Conservation (phyloP, 2,888 invertebrate species). For the Acrobasis consociella region DNA sequence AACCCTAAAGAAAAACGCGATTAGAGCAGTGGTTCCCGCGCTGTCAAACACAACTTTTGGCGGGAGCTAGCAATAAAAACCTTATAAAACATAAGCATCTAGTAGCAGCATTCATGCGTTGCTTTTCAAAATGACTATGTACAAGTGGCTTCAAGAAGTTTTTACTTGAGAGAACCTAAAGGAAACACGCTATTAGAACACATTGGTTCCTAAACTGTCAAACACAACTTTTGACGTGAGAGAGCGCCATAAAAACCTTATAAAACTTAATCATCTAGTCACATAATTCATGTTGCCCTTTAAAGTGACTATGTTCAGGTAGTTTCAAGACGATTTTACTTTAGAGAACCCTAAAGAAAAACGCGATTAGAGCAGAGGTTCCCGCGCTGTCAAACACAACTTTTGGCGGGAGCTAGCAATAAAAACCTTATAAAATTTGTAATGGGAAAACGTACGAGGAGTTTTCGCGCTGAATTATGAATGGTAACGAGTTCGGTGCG, state of each 20-base stretch:
- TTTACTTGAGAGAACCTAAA: conserved; percentile 29
- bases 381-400: conserved; percentile 48
- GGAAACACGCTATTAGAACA: conserved; percentile 37
- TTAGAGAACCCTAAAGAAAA: conserved; percentile 32
- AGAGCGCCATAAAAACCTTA: neutral
- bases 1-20: conserved; percentile 34
- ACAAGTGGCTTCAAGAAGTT: neutral
- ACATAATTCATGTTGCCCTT: too few relatives aligned
- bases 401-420: conserved; percentile 64
- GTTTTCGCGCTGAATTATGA: conserved; percentile 80
- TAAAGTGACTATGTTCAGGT: too few relatives aligned
- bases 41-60: conserved; percentile 56
- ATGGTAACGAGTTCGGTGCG: conserved; percentile 72
- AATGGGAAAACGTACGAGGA: conserved; percentile 81
- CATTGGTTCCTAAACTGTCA: conserved; percentile 42
- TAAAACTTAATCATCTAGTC: too few relatives aligned
- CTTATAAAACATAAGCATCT: conserved; percentile 65
- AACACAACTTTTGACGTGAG: conserved; percentile 50
- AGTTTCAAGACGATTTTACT: neutral
- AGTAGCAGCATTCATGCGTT: too few relatives aligned
- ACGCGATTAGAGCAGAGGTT: conserved; percentile 38
- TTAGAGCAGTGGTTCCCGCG: conserved; percentile 42
- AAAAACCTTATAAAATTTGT: conserved; percentile 82
- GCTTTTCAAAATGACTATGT: too few relatives aligned
- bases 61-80: conserved; percentile 72